Evolutionary conservation across 2,888 invertebrate species (phyloP).

Genomic region (Hypomecis punctinalis): DNA sequence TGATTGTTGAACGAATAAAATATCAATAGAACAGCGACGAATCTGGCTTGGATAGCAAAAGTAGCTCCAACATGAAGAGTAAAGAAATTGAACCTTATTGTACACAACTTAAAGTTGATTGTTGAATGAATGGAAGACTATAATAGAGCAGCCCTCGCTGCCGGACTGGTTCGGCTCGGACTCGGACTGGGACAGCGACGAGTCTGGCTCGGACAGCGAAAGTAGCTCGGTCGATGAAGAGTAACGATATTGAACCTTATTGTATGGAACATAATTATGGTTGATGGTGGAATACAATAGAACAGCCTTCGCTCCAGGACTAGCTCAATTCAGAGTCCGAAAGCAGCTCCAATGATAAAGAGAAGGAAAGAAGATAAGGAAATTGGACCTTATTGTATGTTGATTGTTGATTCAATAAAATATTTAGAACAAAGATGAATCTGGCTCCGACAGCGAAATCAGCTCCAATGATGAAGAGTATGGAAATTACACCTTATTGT

Average conservation of each 20-base stretch:
- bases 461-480: conserved; percentile 50
- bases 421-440: conserved; percentile 77
- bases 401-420: conserved; percentile 90
- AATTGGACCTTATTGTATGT: no score
- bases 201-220: conserved; percentile 53
- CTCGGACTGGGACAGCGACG: conserved; percentile 74
- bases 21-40: conserved; percentile 57
- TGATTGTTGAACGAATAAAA: not conserved
- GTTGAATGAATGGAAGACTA: conserved; percentile 93
- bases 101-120: not conserved
- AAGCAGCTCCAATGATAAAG: no score
- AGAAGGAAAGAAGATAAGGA: no score
- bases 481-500: conserved; percentile 6
- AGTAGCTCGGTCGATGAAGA: conserved; percentile 51
- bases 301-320: no score
- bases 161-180: conserved; percentile 93
- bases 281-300: no score
- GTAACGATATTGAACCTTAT: conserved; percentile 7
- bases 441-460: conserved; percentile 52
- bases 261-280: not conserved
- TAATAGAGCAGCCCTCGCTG: conserved; percentile 88
- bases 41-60: no score
- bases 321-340: no score
- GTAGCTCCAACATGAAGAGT: no score
- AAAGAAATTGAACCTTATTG: conserved; percentile 9